Conservation (phyloP, 2,113 vertebrate species). For the Petromus typicus region DNA sequence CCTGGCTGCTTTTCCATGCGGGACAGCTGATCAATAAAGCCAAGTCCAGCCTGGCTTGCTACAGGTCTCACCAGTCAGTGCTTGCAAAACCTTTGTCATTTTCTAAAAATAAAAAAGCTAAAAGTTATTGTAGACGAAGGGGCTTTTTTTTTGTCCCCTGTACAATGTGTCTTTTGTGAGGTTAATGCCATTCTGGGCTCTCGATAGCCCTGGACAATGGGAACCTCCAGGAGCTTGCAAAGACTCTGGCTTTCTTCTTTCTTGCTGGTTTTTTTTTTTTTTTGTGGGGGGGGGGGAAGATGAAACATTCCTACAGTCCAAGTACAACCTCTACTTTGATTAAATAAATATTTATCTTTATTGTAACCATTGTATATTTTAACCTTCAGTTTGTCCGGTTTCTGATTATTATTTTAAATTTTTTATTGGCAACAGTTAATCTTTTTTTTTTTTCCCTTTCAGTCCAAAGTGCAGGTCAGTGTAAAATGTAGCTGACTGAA, state of each 20-base stretch:
- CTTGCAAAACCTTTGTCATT: slow-evolving; percentile 90
- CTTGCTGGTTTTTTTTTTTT: slow-evolving; percentile 80
- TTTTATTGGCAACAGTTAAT: slow-evolving; percentile 84
- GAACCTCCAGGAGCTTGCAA: slow-evolving; percentile 87
- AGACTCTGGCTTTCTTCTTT: slow-evolving; percentile 89
- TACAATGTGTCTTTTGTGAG: slow-evolving; percentile 90
- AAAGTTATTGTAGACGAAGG: slow-evolving; percentile 91
- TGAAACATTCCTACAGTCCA: slow-evolving; percentile 89
- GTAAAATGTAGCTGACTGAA: slow-evolving; percentile 85
- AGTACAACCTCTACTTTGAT: slow-evolving; percentile 87
- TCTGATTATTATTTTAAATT: slow-evolving; percentile 85
- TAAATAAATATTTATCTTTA: slow-evolving; percentile 88
- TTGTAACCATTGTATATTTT: slow-evolving; percentile 85
- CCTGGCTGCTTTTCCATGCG: slow-evolving; percentile 84
- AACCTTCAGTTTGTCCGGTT: slow-evolving; percentile 83
- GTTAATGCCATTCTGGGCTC: slow-evolving; percentile 90
- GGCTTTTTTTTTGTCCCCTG: slow-evolving; percentile 88
- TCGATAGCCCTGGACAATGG: slow-evolving; percentile 89
- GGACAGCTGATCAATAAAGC: slow-evolving; percentile 86
- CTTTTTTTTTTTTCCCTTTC: slow-evolving; percentile 80
- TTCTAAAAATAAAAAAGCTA: slow-evolving; percentile 91
- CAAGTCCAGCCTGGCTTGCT: slow-evolving; percentile 84
- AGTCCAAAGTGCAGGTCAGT: slow-evolving; percentile 92
- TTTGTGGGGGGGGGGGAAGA: slow-evolving; percentile 62
- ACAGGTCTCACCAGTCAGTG: slow-evolving; percentile 89